Evolutionary conservation across 2,888 invertebrate genomes (phyloP).

Genomic region (Drosophila melanosoma): DNA sequence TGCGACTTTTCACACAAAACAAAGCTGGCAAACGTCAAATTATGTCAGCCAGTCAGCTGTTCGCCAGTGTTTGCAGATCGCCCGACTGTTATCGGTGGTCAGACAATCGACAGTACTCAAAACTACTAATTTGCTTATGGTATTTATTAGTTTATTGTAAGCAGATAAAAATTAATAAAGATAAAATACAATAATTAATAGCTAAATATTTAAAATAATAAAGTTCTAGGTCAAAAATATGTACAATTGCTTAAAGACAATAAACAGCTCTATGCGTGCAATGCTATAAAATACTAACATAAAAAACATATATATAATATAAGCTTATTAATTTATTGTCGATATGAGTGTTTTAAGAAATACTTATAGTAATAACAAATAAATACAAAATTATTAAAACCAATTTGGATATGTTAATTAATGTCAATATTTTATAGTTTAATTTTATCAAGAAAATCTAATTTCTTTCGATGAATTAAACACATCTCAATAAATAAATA

Average conservation of each 20-base stretch:
- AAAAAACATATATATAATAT: neutral
- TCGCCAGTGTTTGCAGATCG: neutral
- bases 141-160: neutral
- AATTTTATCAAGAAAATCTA: too few species aligned
- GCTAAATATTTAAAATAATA: neutral
- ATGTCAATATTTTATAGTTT: neutral
- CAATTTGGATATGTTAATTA: neutral
- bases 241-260: neutral
- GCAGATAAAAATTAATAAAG: neutral
- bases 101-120: neutral
- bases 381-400: neutral
- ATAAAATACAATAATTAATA: neutral
- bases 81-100: neutral
- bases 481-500: neutral
- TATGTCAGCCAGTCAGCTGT: constrained; percentile 31
- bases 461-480: neutral
- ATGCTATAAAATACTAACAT: neutral
- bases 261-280: neutral
- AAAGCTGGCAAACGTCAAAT: constrained; percentile 12
- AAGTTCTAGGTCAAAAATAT: neutral
- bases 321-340: too few species aligned
- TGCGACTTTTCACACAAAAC: constrained; percentile 5
- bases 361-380: too few species aligned
- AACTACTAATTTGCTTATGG: neutral
- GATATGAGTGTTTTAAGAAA: too few species aligned